A percentile compares a stretch with the other conserved stretches of the same genome.
Conservation (phyloP, 2,888 invertebrate species). For the Antheraea yamamai region DNA sequence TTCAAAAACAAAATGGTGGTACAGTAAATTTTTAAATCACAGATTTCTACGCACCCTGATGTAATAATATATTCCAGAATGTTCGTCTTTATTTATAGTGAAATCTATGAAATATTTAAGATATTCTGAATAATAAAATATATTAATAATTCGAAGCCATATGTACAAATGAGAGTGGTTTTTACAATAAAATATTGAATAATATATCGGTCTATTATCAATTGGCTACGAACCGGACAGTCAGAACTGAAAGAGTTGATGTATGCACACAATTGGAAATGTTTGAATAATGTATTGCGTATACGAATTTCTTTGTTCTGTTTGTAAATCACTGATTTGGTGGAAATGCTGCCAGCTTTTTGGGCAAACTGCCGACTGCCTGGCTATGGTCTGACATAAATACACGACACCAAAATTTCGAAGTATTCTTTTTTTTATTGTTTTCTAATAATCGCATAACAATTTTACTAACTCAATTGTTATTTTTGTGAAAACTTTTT, state of each 20-base stretch:
- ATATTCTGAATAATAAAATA: background rate
- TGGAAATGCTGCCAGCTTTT: constrained; percentile 5
- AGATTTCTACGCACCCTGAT: no score
- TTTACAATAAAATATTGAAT: background rate
- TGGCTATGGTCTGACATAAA: background rate
- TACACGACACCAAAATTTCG: background rate
- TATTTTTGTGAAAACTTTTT: background rate
- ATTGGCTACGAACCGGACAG: background rate
- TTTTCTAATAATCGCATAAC: background rate
- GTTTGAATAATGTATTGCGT: background rate
- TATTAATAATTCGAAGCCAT: background rate
- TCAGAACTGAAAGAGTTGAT: background rate
- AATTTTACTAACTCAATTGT: background rate
- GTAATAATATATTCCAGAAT: no score
- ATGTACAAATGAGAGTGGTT: background rate
- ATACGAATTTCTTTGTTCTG: background rate
- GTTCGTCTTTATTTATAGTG: background rate
- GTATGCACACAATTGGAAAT: background rate
- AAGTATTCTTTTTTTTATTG: constrained; percentile 1
- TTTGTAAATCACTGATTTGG: constrained; percentile 10
- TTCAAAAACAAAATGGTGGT: no score
- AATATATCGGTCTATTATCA: background rate
- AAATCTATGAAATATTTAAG: background rate
- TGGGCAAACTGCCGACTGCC: background rate
- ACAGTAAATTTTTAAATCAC: no score